A percentile compares a stretch with the other conserved stretches of the same genome.
phyloP scores from a whole-genome alignment of 2,113 vertebrate genomes.

The Alosa alosa region DNA sequence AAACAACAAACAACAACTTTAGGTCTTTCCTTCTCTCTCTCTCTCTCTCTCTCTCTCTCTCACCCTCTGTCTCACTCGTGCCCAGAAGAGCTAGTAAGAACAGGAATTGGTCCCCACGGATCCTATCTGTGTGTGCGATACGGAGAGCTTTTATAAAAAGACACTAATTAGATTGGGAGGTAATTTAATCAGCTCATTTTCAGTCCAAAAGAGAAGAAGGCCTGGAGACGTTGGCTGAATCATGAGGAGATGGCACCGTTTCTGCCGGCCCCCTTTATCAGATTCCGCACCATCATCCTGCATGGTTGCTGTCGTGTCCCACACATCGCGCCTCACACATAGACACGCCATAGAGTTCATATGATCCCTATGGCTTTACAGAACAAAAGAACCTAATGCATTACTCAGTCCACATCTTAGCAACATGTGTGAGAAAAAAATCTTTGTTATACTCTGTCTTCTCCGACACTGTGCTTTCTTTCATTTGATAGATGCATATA shows the following conservation, averaged over 20 bases:
- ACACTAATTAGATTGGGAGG: slow-evolving; percentile 64
- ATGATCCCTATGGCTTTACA: not conserved
- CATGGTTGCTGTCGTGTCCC: not conserved
- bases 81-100: slow-evolving; percentile 16
- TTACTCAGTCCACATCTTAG: too few species aligned
- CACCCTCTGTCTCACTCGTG: not conserved
- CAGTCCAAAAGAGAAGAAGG: slow-evolving; percentile 27
- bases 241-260: slow-evolving; percentile 31
- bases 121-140: slow-evolving; percentile 29
- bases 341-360: not conserved
- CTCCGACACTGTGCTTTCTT: not conserved
- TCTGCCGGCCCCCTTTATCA: slow-evolving; percentile 30
- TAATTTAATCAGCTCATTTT: slow-evolving; percentile 54
- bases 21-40: slow-evolving; percentile 18
- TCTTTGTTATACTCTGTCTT: not conserved
- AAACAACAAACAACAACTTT: not conserved
- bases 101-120: slow-evolving; percentile 45
- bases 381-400: not conserved
- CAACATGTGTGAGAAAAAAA: not conserved
- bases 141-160: slow-evolving; percentile 64
- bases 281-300: slow-evolving; percentile 35
- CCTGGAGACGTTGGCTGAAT: slow-evolving; percentile 35
- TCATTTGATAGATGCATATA: not conserved
- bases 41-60: not conserved
- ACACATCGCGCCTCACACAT: not conserved